Base-by-base conservation (phyloP, 2,113 vertebrate genomes). In the Anhinga anhinga region DNA sequence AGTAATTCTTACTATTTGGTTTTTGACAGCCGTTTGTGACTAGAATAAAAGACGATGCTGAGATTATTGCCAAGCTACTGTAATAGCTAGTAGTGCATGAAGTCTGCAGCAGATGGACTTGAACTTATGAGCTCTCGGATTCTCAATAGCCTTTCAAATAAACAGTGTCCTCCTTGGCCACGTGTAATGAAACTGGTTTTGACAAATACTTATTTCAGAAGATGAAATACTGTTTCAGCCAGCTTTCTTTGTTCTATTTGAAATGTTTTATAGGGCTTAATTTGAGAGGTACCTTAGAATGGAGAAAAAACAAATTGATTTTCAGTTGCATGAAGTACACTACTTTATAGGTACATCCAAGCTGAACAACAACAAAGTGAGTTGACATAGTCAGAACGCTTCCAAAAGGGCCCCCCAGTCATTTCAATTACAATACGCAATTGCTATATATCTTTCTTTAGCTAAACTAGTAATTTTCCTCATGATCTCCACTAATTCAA, bases 1-100 rank as follows among this genome's bases (percentile, higher is more conserved):
- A 96, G 93, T 96, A 97, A 98, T 98, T 96, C 93, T 95, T 95
- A 90, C 87, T 95, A 92, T 98, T 98, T 97, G 95, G 92, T 88
- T 93, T 97, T 93, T 97, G 96, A 98, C 70, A 88, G 96, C 93
- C 93, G 90, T 97, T 96, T 96, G 94, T 65, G 91, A 97, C 84
- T 94, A 84, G 95, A 83, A 95, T 97, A 96, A 93, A 96, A 91
- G 92, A 96, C 73, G 93, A 90, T 63, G 82, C 76, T 42, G 42
- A 88, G 86, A 95, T 94, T 95, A 93, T 82, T 77, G 58, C 87
- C 83, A 88, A 85, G 88, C 69, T 72, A 66, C 93, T 67, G n/a
- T 91, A 96, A 97, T 91, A 95, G 74, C 77, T 50, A 50, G 79
- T 30, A 88, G 87, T 30, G 56, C n/a, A 59, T 47, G 74, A 71